Evolutionary conservation across 2,113 vertebrate species (phyloP).

Genomic region (Mungos mungo): DNA sequence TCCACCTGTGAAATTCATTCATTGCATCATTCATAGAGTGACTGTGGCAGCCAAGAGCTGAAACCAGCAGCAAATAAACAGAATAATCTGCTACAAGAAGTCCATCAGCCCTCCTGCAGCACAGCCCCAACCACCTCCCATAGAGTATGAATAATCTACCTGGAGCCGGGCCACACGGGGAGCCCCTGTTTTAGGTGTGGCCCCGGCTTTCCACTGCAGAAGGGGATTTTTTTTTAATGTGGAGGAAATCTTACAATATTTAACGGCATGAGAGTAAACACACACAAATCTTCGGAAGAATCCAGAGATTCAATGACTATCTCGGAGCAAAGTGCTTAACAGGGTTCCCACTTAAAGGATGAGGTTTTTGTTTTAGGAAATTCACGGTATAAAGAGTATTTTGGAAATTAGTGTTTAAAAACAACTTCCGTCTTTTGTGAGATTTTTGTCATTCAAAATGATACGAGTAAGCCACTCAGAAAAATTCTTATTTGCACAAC

Average conservation of each 20-base stretch:
- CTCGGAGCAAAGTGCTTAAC: neutral
- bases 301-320: neutral
- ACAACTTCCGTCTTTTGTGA: neutral
- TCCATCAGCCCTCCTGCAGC: neutral
- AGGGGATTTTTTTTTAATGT: neutral
- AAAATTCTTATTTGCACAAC: neutral
- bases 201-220: neutral
- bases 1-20: neutral
- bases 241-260: neutral
- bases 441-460: neutral
- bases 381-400: neutral
- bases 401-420: conserved; percentile 28
- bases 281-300: neutral
- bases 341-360: neutral
- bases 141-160: neutral
- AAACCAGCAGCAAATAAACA: neutral
- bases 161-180: neutral
- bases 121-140: too few species aligned
- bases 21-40: neutral
- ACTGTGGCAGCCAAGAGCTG: neutral
- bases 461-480: neutral
- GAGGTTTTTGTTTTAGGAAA: neutral
- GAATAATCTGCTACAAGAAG: neutral
- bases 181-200: neutral
- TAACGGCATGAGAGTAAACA: neutral